Evolutionary conservation across 2,113 vertebrate genomes (phyloP).

Genomic region (Anguilla rostrata): DNA sequence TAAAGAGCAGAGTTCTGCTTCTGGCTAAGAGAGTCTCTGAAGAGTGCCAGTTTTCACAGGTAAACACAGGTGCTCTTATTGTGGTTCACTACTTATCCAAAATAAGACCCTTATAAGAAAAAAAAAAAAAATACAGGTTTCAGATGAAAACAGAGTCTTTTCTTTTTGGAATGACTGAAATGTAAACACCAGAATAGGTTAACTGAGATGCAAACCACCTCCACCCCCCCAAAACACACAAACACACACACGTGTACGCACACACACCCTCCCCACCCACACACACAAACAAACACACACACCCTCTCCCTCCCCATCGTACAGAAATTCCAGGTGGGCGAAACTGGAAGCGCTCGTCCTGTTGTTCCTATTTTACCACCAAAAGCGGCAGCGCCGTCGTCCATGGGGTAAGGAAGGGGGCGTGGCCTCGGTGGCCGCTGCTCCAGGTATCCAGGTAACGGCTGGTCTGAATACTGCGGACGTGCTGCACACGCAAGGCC

Average conservation of each 20-base stretch:
- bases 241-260: too few relatives aligned
- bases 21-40: conserved; percentile 1
- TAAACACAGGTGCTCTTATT: not conserved
- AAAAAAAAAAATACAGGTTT: not conserved
- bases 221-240: too few relatives aligned
- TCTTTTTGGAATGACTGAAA: conserved; percentile 19
- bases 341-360: not conserved
- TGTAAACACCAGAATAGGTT: conserved; percentile 4
- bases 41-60: conserved; percentile 3
- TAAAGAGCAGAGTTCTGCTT: too few relatives aligned
- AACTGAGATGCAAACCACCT: not conserved
- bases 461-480: not conserved
- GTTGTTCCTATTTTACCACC: not conserved
- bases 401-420: not conserved
- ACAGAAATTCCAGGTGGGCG: not conserved
- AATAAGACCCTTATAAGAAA: not conserved
- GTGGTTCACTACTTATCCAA: conserved; percentile 7
- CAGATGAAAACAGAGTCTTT: not conserved
- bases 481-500: not conserved
- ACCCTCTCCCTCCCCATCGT: not conserved
- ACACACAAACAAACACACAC: too few relatives aligned
- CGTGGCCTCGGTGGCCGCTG: conserved; percentile 16
- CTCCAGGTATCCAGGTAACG: conserved; percentile 26
- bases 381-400: not conserved
- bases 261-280: not conserved